A percentile compares a stretch with the other conserved stretches of the same genome.
phyloP scores from a whole-genome alignment of 2,888 invertebrate species.

The Marronus borbonicus region DNA sequence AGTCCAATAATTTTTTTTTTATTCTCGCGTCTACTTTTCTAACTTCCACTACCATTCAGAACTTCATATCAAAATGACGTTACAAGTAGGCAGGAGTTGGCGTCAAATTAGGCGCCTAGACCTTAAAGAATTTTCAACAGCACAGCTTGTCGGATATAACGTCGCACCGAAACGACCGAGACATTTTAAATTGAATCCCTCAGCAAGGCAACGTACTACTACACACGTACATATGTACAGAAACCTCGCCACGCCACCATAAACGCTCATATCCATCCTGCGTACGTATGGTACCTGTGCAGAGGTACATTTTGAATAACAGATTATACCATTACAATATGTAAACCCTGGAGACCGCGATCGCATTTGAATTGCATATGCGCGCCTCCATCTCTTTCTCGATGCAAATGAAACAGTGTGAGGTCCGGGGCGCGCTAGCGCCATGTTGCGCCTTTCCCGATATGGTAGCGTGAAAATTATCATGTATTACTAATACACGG shows the following conservation, averaged over 20 bases:
- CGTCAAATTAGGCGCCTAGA: conserved; percentile 18
- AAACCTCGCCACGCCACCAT: background rate
- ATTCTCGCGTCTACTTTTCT: too few species aligned
- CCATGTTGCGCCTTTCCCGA: conserved; percentile 66
- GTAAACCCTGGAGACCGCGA: conserved; percentile 57
- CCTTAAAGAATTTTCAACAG: background rate
- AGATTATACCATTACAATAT: conserved; percentile 62
- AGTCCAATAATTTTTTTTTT: too few species aligned
- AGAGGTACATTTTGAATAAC: conserved; percentile 60
- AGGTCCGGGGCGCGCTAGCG: conserved; percentile 61
- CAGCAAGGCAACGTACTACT: too few species aligned
- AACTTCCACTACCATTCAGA: too few species aligned
- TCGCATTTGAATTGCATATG: conserved; percentile 62
- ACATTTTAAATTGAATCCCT: conserved; percentile 21
- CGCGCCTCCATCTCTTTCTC: conserved; percentile 32
- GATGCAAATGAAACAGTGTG: conserved; percentile 63
- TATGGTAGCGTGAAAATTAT: conserved; percentile 68
- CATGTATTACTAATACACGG: conserved; percentile 56
- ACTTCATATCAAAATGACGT: background rate
- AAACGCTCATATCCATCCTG: background rate
- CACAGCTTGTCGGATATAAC: background rate
- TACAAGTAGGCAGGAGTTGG: conserved; percentile 11
- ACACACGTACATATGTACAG: too few species aligned
- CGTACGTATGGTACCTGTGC: background rate
- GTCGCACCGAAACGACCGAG: background rate